These are phyloP conservation scores for Chloroclystis v-ata DNA, from an alignment of 2,888 invertebrate genomes.

Conservation along the genomic window DNA sequence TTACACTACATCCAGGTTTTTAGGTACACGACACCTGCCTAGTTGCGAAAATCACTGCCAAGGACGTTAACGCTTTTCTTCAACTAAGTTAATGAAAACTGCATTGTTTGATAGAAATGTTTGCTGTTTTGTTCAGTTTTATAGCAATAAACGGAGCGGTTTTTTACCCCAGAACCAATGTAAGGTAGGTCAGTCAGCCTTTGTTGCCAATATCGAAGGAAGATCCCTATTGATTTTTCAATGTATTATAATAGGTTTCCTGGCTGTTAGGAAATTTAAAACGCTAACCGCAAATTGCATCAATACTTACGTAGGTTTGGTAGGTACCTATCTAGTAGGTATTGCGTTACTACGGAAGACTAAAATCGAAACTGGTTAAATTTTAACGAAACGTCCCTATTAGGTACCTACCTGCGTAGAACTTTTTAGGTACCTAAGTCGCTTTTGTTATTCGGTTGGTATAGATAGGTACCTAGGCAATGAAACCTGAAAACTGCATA, in stretches of 20 bases:
- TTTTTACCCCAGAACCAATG: not conserved
- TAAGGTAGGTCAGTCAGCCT: slow-evolving; percentile 17
- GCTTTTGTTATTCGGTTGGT: too few species aligned
- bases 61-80: slow-evolving; percentile 31
- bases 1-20: slow-evolving; percentile 38
- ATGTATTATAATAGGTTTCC: slow-evolving; percentile 1
- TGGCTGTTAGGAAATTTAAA: slow-evolving; percentile 12
- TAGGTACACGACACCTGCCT: too few species aligned
- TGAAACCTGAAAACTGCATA: too few species aligned
- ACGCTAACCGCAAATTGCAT: slow-evolving; percentile 12
- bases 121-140: too few species aligned
- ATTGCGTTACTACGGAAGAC: slow-evolving; percentile 6
- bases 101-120: too few species aligned
- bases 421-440: too few species aligned
- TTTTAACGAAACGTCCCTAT: not conserved
- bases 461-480: too few species aligned
- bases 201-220: slow-evolving; percentile 4
- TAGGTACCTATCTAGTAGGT: slow-evolving; percentile 1
- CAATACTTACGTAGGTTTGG: too few species aligned
- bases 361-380: not conserved
- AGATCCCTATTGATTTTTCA: slow-evolving; percentile 15
- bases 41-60: slow-evolving; percentile 50
- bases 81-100: slow-evolving; percentile 8
- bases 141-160: not conserved
- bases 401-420: not conserved